These are phyloP conservation scores for Champsocephalus gunnari DNA, from an alignment of 2,797 vertebrate genomes.

Conservation along the genomic window DNA sequence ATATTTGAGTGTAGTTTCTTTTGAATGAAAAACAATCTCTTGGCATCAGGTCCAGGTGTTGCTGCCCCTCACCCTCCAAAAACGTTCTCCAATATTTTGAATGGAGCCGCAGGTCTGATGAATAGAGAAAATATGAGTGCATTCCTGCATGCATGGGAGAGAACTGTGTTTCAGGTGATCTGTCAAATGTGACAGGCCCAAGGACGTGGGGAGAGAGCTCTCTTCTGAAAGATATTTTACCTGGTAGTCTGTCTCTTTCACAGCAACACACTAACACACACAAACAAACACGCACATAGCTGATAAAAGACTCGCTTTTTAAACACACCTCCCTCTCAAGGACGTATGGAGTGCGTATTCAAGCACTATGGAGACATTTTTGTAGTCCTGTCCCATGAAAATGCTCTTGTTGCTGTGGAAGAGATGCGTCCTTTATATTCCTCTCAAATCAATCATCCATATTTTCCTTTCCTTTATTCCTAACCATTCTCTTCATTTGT, in stretches of 20 bases:
- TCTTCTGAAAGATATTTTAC: slow-evolving; percentile 75
- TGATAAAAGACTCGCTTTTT: slow-evolving; percentile 84
- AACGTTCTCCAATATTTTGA: slow-evolving; percentile 71
- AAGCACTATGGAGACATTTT: slow-evolving; percentile 46
- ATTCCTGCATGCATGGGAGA: slow-evolving; percentile 74
- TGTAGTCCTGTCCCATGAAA: slow-evolving; percentile 56
- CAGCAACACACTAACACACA: slow-evolving; percentile 1
- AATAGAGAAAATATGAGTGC: slow-evolving; percentile 83
- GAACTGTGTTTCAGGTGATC: slow-evolving; percentile 68
- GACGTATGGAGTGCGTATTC: slow-evolving; percentile 74
- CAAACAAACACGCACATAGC: slow-evolving; percentile 35
- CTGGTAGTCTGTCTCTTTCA: slow-evolving; percentile 35
- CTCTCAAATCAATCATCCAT: slow-evolving; percentile 36
- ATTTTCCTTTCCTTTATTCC: no score
- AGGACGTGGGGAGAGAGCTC: slow-evolving; percentile 58
- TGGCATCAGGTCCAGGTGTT: slow-evolving; percentile 61
- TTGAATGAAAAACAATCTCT: slow-evolving; percentile 54
- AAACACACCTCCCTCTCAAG: slow-evolving; percentile 79
- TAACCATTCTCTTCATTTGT: no score
- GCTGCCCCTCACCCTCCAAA: slow-evolving; percentile 47
- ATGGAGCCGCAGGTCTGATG: slow-evolving; percentile 67
- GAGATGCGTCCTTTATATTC: slow-evolving; percentile 50
- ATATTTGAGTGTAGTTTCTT: slow-evolving; percentile 52
- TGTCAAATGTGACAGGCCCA: slow-evolving; percentile 74
- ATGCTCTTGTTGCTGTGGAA: slow-evolving; percentile 54